Conservation (phyloP, 2,113 vertebrate genomes). For the Lepidothrix coronata region DNA sequence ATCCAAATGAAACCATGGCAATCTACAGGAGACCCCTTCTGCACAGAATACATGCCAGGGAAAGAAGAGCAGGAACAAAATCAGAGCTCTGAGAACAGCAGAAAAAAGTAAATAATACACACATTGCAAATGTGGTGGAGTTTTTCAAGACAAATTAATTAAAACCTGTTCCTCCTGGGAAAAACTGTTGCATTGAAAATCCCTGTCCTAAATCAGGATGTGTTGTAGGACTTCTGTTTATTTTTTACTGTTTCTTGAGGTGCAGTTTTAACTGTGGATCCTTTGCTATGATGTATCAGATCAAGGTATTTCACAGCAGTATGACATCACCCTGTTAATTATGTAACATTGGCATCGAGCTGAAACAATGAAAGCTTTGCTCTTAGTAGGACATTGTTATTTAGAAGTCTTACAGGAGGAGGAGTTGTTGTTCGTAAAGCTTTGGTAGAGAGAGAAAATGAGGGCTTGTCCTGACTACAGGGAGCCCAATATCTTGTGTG, state of each 20-base stretch:
- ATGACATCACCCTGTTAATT: not conserved
- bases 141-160: not conserved
- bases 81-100: not conserved
- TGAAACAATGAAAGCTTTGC: not conserved
- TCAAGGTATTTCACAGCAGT: not conserved
- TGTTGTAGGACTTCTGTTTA: not conserved
- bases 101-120: not conserved
- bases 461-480: not conserved
- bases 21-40: not conserved
- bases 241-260: not conserved
- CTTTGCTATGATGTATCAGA: not conserved
- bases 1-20: not conserved
- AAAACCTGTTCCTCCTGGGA: not conserved
- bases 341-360: not conserved
- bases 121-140: accelerated
- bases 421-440: not conserved
- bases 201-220: not conserved
- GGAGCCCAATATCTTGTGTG: not conserved
- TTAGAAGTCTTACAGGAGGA: not conserved
- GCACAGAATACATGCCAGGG: not conserved
- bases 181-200: not conserved
- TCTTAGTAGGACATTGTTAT: not conserved
- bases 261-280: not conserved
- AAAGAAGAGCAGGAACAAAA: not conserved
- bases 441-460: not conserved